Evolutionary conservation across 2,888 invertebrate species (phyloP).

Genomic region (Cheilosia soror): DNA sequence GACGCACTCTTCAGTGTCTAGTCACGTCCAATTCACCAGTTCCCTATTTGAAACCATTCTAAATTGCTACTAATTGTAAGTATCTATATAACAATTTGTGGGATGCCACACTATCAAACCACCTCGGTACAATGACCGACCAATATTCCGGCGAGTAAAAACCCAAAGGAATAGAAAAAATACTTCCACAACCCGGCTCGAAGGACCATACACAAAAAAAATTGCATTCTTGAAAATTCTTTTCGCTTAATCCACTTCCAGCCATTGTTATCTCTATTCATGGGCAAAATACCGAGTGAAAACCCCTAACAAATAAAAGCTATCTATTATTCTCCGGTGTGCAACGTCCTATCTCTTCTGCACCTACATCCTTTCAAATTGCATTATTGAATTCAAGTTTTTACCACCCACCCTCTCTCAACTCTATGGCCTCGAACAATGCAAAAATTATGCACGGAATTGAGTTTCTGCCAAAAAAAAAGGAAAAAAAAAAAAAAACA

Average conservation of each 20-base stretch:
- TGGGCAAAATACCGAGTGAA: conserved; percentile 29
- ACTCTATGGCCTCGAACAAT: conserved; percentile 41
- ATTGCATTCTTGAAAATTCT: conserved; percentile 10
- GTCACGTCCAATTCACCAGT: too few relatives aligned
- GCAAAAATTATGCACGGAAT: conserved; percentile 58
- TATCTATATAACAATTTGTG: not conserved
- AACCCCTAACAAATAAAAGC: conserved; percentile 27
- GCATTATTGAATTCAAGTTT: conserved; percentile 59
- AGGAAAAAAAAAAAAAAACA: not conserved
- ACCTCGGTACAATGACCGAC: conserved; percentile 9
- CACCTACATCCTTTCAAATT: conserved; percentile 49
- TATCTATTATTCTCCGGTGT: conserved; percentile 54
- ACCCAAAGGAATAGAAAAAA: not conserved
- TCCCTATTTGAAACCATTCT: too few relatives aligned
- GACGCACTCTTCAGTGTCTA: too few relatives aligned
- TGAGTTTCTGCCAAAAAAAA: conserved; percentile 42
- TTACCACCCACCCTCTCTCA: not conserved
- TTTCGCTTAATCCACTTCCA: conserved; percentile 53
- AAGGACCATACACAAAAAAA: not conserved
- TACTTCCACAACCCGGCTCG: not conserved
- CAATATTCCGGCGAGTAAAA: not conserved
- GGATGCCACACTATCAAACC: not conserved
- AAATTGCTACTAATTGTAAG: too few relatives aligned
- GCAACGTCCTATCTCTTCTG: conserved; percentile 33
- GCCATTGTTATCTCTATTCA: conserved; percentile 56